A percentile compares a stretch with the other conserved stretches of the same genome.
phyloP scores from a whole-genome alignment of 2,888 invertebrate genomes.

The Caenorhabditis japonica region DNA sequence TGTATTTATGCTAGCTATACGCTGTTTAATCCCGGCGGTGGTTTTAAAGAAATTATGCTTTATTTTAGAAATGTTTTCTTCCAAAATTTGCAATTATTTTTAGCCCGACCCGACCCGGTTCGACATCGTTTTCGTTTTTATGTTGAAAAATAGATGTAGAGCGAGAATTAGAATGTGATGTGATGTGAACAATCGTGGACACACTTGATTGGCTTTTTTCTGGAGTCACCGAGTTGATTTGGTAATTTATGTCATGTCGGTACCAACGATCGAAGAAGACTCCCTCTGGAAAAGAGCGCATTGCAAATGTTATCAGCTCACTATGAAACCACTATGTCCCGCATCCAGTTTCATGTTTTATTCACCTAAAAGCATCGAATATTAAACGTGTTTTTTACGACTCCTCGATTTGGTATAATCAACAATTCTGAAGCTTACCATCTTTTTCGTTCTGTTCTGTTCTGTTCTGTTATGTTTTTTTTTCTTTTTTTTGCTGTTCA shows the following conservation, averaged over 20 bases:
- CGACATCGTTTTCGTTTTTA: too few relatives aligned
- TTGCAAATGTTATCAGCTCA: conserved; percentile 42
- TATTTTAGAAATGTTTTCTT: too few relatives aligned
- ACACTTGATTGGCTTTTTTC: conserved; percentile 31
- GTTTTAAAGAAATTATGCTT: too few relatives aligned
- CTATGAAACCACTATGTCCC: conserved; percentile 8
- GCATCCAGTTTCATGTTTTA: conserved; percentile 20
- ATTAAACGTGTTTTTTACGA: conserved; percentile 36
- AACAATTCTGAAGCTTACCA: conserved; percentile 17
- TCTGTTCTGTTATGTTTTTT: background rate
- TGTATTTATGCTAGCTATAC: too few relatives aligned
- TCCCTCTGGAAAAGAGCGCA: background rate
- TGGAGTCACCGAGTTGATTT: conserved; percentile 22
- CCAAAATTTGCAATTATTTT: too few relatives aligned
- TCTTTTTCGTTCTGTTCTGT: conserved; percentile 1
- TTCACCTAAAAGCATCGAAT: conserved; percentile 19
- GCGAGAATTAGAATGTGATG: too few relatives aligned
- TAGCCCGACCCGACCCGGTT: too few relatives aligned
- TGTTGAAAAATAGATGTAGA: too few relatives aligned
- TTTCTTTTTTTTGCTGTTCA: too few relatives aligned
- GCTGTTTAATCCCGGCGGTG: too few relatives aligned
- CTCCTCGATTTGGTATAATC: conserved; percentile 13
- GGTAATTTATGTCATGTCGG: conserved; percentile 50
- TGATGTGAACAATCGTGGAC: conserved; percentile 26
- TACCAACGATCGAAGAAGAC: conserved; percentile 5